Evolutionary conservation across 1,140 invertebrate species (phyloP), one percentile per base, ranked within the genome.

Genomic region (Panulirus ornatus): DNA sequence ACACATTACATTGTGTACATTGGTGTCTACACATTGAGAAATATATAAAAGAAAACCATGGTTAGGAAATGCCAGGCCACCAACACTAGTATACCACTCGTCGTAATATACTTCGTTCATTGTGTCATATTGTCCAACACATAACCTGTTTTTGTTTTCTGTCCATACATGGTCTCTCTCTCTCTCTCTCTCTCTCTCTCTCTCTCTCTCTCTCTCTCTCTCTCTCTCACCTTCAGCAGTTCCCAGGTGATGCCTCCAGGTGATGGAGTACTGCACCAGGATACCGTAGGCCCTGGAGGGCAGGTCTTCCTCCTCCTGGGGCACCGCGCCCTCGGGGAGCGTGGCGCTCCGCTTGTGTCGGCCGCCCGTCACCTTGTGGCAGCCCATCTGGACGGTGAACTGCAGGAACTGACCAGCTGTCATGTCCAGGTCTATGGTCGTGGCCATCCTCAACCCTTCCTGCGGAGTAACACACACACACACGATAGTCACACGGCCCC

Each of bases 161-260:
- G n/a, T 38, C 27, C 27, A 0, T 70, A 47, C 54, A 58, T 38
- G 22, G 36, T 36, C 38, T 0, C 73, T 76, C 36, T 42, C 73
- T 76, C 38, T 78, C 70, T 73, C 19, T 30, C 42, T 78, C 75
- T 36, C 75, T 47, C 42, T 40, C 30, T 78, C 36, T 36, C 27
- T 78, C 42, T 36, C n/a, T 47, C 75, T 51, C 30, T 30, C 42
- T 79, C 38, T 22, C 19, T 44, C 44, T 70, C 38, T 79, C 40
- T 22, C 44, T 84, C 75, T 38, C 47, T 88, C 44, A 93, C 93
- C 91, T 93, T 93, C 34, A 93, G 85, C 1, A 94, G 92, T 73
- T 94, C 92, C 94, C 94, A 95, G 1, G 93, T 93, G 51, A 95
- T 94, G 27, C n/a, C n/a, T n/a, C 94, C 94, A 95, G 1, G 93